phyloP scores from a whole-genome alignment of 2,113 vertebrate genomes.

The Hassar affinis region DNA sequence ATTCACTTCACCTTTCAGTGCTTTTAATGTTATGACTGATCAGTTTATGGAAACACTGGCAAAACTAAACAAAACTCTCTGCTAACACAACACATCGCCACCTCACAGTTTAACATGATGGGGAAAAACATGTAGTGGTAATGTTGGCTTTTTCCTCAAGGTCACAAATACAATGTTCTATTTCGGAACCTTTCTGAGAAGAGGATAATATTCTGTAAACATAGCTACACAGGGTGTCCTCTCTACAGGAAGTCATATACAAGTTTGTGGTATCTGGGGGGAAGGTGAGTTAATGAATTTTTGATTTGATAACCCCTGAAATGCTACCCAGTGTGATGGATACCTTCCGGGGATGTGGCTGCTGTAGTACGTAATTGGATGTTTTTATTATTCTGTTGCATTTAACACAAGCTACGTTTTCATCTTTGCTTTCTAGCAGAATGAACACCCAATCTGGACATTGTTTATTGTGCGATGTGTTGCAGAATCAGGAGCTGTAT shows the following conservation, averaged over 20 bases:
- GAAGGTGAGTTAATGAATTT: background rate
- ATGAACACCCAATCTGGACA: background rate
- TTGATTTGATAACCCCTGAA: background rate
- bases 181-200: background rate
- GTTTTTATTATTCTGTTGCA: background rate
- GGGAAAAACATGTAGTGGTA: background rate
- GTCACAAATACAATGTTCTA: background rate
- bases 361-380: background rate
- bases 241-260: background rate
- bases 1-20: too few relatives aligned
- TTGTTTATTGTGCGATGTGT: background rate
- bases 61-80: background rate
- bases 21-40: too few relatives aligned
- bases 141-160: background rate
- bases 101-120: background rate
- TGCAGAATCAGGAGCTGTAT: background rate
- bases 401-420: background rate
- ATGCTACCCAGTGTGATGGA: background rate
- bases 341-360: background rate
- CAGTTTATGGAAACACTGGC: background rate
- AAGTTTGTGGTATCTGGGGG: background rate
- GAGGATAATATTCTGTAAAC: background rate
- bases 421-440: background rate
- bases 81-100: background rate
- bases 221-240: background rate